phyloP scores from a whole-genome alignment of 2,888 invertebrate genomes.

The Drymonia ruficornis region DNA sequence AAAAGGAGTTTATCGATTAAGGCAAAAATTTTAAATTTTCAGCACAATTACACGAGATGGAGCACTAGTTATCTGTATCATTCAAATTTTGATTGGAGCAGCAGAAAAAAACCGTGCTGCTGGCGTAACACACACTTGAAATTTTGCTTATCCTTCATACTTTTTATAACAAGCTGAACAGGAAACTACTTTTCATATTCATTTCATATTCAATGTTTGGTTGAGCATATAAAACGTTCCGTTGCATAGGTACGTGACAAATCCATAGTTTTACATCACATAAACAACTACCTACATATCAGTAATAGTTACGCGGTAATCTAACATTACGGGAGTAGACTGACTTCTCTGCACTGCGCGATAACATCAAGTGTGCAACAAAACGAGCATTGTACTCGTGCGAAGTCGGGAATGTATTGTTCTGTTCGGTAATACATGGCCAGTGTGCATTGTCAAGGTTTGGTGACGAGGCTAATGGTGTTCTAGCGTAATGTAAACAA shows the following conservation, averaged over 20 bases:
- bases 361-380: constrained; percentile 25
- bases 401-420: constrained; percentile 29
- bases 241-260: neutral
- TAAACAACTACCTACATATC: too few relatives aligned
- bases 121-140: too few relatives aligned
- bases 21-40: too few relatives aligned
- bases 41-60: too few relatives aligned
- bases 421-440: constrained; percentile 10
- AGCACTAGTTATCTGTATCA: too few relatives aligned
- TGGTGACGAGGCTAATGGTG: constrained; percentile 5
- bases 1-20: too few relatives aligned
- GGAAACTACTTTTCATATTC: too few relatives aligned
- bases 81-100: too few relatives aligned
- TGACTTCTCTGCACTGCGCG: constrained; percentile 23
- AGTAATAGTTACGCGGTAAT: constrained; percentile 10
- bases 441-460: constrained; percentile 26
- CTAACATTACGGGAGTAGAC: constrained; percentile 12
- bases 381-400: constrained; percentile 44
- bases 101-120: too few relatives aligned
- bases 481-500: constrained; percentile 3
- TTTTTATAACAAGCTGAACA: too few relatives aligned
- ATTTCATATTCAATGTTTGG: too few relatives aligned
- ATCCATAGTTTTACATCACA: neutral
- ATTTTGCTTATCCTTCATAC: too few relatives aligned
- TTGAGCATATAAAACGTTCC: neutral